phyloP scores from a whole-genome alignment of 2,888 invertebrate species.

The Xiphydria camelus region DNA sequence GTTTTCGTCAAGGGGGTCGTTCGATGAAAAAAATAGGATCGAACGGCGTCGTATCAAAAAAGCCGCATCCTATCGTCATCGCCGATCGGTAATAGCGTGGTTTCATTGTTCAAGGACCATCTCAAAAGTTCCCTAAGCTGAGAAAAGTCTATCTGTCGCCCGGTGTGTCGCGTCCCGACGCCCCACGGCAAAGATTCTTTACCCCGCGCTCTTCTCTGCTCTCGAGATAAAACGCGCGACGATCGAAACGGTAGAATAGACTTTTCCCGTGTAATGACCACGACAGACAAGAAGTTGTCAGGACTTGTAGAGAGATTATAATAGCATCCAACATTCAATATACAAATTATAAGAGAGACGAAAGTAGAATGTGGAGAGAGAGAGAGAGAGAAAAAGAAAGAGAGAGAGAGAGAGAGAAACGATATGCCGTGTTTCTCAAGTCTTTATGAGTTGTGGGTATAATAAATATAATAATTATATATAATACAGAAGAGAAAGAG shows the following conservation, averaged over 20 bases:
- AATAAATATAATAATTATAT: constrained; percentile 12
- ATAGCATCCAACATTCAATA: constrained; percentile 54
- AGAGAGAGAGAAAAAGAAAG: constrained; percentile 5
- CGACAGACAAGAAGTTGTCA: constrained; percentile 32
- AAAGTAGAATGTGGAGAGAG: background rate
- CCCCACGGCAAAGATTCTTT: constrained; percentile 5
- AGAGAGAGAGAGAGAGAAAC: constrained; percentile 5
- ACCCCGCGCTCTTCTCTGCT: no score
- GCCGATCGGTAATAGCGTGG: constrained; percentile 6
- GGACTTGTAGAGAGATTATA: constrained; percentile 17
- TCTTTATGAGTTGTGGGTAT: constrained; percentile 11
- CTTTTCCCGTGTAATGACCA: constrained; percentile 46
- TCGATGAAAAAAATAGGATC: no score
- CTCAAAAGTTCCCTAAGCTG: constrained; percentile 61
- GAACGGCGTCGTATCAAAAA: no score
- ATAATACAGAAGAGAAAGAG: constrained; percentile 25
- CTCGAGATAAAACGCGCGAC: no score
- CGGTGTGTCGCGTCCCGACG: constrained; percentile 6
- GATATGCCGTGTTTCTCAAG: constrained; percentile 20
- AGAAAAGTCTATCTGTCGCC: constrained; percentile 46
- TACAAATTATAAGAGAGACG: constrained; percentile 39
- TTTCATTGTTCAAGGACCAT: constrained; percentile 60
- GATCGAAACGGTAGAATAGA: constrained; percentile 26
- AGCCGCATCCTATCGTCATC: no score
- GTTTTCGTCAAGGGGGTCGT: no score